Conservation (phyloP, 2,113 vertebrate species). For the Urocynchramus pylzowi region DNA sequence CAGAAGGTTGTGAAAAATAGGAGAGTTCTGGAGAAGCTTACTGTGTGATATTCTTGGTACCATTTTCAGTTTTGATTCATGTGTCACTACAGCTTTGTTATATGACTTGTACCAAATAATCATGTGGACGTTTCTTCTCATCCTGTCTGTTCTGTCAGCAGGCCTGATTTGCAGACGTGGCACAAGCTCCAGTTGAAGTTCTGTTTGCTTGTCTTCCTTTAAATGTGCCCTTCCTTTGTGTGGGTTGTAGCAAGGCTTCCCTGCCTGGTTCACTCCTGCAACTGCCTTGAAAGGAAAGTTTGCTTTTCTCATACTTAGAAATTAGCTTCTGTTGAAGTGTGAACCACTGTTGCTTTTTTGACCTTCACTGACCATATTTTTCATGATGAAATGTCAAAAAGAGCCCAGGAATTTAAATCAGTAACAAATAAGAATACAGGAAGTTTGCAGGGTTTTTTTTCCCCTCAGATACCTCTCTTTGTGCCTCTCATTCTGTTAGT, state of each 20-base stretch:
- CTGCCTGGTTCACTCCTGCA: background rate
- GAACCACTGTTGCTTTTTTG: background rate
- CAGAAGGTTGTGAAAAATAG: background rate
- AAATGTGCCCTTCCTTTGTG: background rate
- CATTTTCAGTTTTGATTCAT: background rate
- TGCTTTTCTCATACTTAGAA: background rate
- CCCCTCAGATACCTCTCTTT: background rate
- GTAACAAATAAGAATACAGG: background rate
- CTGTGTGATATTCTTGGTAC: background rate
- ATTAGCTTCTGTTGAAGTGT: background rate
- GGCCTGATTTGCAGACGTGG: background rate
- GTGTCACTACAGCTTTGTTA: slow-evolving; percentile 6
- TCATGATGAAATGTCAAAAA: background rate
- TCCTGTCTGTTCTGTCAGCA: background rate
- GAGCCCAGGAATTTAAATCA: background rate
- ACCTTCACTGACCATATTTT: background rate
- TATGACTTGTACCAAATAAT: background rate
- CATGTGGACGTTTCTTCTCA: background rate
- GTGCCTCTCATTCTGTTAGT: background rate
- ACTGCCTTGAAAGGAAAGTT: background rate
- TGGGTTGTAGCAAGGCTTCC: background rate
- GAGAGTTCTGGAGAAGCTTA: background rate
- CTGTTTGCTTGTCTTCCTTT: background rate
- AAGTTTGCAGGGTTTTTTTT: background rate
- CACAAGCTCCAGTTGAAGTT: background rate